phyloP scores from a whole-genome alignment of 2,888 invertebrate genomes.

The Folsomia candida region DNA sequence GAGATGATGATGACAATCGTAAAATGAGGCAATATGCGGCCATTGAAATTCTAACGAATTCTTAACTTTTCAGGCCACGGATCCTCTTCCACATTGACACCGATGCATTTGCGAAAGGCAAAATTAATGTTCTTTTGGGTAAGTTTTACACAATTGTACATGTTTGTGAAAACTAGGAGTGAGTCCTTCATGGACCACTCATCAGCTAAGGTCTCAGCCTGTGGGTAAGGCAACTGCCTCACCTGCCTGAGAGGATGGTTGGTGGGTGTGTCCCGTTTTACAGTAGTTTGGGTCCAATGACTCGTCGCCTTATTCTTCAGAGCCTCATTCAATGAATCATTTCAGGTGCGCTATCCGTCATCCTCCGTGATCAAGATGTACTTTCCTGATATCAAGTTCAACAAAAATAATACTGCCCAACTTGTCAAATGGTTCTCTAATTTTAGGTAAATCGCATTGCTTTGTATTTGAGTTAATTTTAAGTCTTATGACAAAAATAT shows the following conservation, averaged over 20 bases:
- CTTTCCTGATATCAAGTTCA: conserved; percentile 99
- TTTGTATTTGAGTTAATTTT: background rate
- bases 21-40: background rate
- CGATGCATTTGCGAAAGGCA: conserved; percentile 99
- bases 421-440: conserved; percentile 99
- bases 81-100: conserved; percentile 87
- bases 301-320: too few relatives aligned
- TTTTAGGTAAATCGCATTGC: conserved; percentile 78
- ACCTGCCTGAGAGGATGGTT: too few relatives aligned
- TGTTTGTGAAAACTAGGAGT: too few relatives aligned
- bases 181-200: too few relatives aligned
- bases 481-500: too few relatives aligned
- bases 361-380: conserved; percentile 99
- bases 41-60: background rate
- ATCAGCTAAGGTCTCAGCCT: too few relatives aligned
- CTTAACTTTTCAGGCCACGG: conserved; percentile 6
- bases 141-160: too few relatives aligned
- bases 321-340: too few relatives aligned
- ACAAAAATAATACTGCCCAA: conserved; percentile 99
- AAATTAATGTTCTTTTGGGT: conserved; percentile 99
- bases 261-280: too few relatives aligned
- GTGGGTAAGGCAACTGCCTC: too few relatives aligned
- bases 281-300: too few relatives aligned
- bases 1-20: too few relatives aligned
- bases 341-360: conserved; percentile 98